phyloP scores from a whole-genome alignment of 1,140 invertebrate species.

The Idris sp. region DNA sequence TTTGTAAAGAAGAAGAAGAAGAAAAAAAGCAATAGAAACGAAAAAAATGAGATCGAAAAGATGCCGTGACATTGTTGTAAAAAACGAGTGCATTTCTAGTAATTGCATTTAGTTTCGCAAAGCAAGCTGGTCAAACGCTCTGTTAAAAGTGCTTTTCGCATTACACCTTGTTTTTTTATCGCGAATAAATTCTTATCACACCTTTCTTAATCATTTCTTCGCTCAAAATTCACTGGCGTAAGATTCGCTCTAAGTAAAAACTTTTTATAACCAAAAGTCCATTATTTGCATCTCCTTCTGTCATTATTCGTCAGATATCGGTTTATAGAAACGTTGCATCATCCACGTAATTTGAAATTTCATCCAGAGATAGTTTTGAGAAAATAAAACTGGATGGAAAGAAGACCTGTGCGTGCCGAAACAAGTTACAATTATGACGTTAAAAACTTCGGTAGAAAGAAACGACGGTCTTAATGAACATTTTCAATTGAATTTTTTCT shows the following conservation, averaged over 20 bases:
- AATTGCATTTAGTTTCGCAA: conserved; percentile 14
- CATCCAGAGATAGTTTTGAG: conserved; percentile 28
- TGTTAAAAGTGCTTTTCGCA: conserved; percentile 16
- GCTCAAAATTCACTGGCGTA: conserved; percentile 56
- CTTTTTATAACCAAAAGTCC: conserved; percentile 74
- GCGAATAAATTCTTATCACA: conserved; percentile 67
- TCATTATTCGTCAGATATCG: no score
- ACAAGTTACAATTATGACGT: conserved; percentile 32
- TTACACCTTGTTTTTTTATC: conserved; percentile 30
- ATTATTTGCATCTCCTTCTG: conserved; percentile 69
- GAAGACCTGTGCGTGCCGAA: conserved; percentile 26
- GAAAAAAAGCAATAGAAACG: not conserved
- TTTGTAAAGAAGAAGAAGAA: not conserved
- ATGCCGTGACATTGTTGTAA: conserved; percentile 1
- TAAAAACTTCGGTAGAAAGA: not conserved
- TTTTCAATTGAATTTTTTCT: conserved; percentile 6
- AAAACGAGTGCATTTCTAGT: conserved; percentile 10
- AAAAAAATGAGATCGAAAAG: not conserved
- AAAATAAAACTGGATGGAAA: conserved; percentile 3
- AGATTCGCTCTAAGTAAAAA: conserved; percentile 68
- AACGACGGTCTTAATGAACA: conserved; percentile 32
- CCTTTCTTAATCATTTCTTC: conserved; percentile 69
- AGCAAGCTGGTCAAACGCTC: not conserved
- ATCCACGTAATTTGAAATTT: conserved; percentile 73
- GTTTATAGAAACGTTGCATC: no score